Base-by-base conservation (phyloP, 2,797 vertebrate species). In the Kryptopterus vitreolus region DNA sequence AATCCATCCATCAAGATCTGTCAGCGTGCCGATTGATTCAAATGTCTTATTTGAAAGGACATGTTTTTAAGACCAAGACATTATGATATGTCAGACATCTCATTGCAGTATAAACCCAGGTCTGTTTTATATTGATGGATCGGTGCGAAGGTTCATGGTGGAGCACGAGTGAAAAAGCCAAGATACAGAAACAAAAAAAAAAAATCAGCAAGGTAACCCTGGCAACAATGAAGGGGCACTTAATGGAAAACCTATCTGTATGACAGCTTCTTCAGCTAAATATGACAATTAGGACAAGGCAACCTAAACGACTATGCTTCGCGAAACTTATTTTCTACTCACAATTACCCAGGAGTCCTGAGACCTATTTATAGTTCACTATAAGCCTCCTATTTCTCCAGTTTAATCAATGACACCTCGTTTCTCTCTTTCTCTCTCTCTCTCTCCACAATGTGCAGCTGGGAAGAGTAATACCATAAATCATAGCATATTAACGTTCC, bases 401-500 rank as follows among this genome's bases (percentile, higher is more conserved):
- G 83, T 77, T 85, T 88, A 84, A 85, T 86, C 78, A 87, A 87
- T 88, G 81, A 78, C 13, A 70, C 77, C 85, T 85, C 81, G n/a
- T 48, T 58, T 33, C 43, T 52, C 31, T 55, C 24, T 15, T n/a
- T 31, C 35, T 31, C 24, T 24, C 11, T 13, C n/a, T 12, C 57
- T 20, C 53, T 29, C 55, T 24, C 15, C 55, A 58, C 63, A 62
- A 59, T 83, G 81, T 81, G 77, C 77, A 82, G 82, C 83, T 81
- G 86, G 86, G 78, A 85, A 84, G 83, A 80, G 48, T 81, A 85
- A 76, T 82, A 81, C 80, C 22, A 75, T 87, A 86, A 90, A 90
- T 90, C 85, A 89, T 82, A 83, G 76, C 84, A 86, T 86, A 86
- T 89, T 86, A 85, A 84, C 76, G 85, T 81, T 82, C 81, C 46